Conservation (phyloP, 2,888 invertebrate genomes). For the Diaphora mendica region DNA sequence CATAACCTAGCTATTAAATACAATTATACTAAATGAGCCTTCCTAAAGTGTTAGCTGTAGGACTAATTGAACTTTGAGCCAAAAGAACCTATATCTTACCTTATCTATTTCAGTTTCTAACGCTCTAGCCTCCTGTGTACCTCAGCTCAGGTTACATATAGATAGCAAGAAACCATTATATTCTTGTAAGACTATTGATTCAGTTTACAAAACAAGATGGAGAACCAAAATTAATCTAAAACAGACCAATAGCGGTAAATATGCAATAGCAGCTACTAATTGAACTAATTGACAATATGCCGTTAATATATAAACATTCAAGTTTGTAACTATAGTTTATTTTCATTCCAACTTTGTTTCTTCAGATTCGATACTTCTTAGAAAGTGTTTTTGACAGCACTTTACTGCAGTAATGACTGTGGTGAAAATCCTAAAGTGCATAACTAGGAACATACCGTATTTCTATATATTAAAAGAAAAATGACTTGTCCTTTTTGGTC, state of each 20-base stretch:
- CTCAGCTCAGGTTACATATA: no score
- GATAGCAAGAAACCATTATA: background rate
- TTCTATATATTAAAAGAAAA: slow-evolving; percentile 49
- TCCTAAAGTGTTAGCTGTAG: background rate
- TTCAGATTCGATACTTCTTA: background rate
- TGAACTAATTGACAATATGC: background rate
- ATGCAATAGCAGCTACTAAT: background rate
- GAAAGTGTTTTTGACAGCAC: background rate
- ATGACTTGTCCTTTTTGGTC: slow-evolving; percentile 48
- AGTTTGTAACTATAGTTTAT: background rate
- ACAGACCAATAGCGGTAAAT: background rate
- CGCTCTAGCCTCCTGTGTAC: no score
- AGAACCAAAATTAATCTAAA: no score
- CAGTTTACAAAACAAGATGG: no score
- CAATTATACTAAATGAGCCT: background rate
- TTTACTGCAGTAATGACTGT: no score
- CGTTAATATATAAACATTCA: background rate
- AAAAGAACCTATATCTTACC: no score
- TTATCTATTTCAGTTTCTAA: no score
- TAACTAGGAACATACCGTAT: slow-evolving; percentile 17
- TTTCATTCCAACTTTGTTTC: background rate
- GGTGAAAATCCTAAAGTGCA: background rate
- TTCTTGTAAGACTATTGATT: background rate
- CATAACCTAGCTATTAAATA: background rate
- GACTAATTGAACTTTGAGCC: background rate